Conservation (phyloP, 2,113 vertebrate species). For the Acanthisitta chloris region DNA sequence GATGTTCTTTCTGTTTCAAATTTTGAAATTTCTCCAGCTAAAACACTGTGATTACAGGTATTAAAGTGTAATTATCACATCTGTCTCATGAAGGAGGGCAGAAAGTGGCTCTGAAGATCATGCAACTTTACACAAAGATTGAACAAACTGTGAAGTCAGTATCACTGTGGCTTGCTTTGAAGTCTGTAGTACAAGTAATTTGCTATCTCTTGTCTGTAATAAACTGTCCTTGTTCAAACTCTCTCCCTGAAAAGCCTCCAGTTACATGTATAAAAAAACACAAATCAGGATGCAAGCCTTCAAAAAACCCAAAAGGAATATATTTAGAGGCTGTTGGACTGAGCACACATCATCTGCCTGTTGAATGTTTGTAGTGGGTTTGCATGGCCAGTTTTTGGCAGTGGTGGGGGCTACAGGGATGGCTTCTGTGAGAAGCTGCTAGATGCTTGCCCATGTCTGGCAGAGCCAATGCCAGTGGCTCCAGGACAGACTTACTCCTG, state of each 20-base stretch:
- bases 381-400: too few relatives aligned
- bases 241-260: background rate
- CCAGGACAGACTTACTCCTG: too few relatives aligned
- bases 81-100: background rate
- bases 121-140: background rate
- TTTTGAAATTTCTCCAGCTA: background rate
- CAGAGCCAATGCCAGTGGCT: too few relatives aligned
- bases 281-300: background rate
- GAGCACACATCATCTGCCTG: background rate
- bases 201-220: background rate
- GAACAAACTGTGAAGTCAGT: background rate
- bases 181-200: background rate
- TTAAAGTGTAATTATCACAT: background rate
- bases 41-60: background rate
- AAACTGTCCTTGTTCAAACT: background rate
- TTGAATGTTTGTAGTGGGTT: too few relatives aligned
- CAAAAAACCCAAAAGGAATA: background rate
- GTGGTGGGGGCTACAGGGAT: too few relatives aligned
- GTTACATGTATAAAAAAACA: background rate
- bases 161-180: background rate
- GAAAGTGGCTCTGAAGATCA: background rate
- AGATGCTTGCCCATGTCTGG: too few relatives aligned
- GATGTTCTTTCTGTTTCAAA: background rate
- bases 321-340: background rate
- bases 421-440: too few relatives aligned